These are phyloP conservation scores for Falco novaeseelandiae DNA, from an alignment of 2,797 vertebrate species.

Conservation along the genomic window DNA sequence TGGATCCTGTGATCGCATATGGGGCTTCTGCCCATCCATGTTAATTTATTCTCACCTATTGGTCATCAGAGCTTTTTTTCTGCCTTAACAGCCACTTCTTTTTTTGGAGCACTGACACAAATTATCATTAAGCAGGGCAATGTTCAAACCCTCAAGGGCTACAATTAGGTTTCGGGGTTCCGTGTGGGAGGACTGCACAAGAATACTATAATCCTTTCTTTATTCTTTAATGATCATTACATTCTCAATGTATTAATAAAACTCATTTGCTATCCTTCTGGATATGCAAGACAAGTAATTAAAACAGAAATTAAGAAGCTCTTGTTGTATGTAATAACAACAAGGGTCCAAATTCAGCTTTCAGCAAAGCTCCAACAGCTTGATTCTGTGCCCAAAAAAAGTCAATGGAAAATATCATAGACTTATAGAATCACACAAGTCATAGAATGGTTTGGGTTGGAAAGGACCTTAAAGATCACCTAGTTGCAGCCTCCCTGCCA, in stretches of 20 bases:
- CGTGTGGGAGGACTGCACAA: conserved; percentile 53
- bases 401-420: background rate
- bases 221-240: conserved; percentile 63
- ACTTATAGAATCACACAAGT: background rate
- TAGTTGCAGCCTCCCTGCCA: no score
- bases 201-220: conserved; percentile 49
- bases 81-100: conserved; percentile 54
- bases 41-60: conserved; percentile 58
- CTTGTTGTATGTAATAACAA: background rate
- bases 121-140: conserved; percentile 66
- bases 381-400: background rate
- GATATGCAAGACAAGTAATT: conserved; percentile 57
- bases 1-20: background rate
- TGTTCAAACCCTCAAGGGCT: conserved; percentile 54
- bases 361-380: background rate
- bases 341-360: conserved; percentile 3
- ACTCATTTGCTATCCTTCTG: conserved; percentile 50
- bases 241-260: conserved; percentile 50
- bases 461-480: background rate
- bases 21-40: conserved; percentile 54
- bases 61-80: conserved; percentile 48
- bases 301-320: conserved; percentile 47
- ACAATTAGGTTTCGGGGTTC: conserved; percentile 65
- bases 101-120: conserved; percentile 55
- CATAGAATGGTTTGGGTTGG: background rate